These are phyloP conservation scores for Bombyx huttoni DNA, from an alignment of 2,888 invertebrate species.

Conservation along the genomic window DNA sequence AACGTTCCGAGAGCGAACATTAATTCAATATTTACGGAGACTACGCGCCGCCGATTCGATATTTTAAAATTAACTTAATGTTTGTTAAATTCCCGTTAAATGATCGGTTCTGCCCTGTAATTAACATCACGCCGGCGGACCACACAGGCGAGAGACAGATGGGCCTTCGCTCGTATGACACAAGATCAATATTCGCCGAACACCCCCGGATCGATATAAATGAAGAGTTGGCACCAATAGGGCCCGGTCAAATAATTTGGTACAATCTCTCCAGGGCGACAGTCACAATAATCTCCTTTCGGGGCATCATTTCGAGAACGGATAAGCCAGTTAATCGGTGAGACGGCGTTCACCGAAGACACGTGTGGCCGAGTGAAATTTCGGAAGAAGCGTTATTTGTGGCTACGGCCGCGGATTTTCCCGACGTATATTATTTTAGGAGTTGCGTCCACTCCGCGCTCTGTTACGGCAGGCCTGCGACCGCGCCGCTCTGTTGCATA, in stretches of 20 bases:
- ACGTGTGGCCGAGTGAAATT: slow-evolving; percentile 13
- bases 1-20: slow-evolving; percentile 26
- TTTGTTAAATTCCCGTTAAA: slow-evolving; percentile 64
- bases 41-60: slow-evolving; percentile 51
- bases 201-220: slow-evolving; percentile 41
- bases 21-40: slow-evolving; percentile 57
- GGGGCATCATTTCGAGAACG: slow-evolving; percentile 45
- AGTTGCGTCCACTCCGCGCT: slow-evolving; percentile 50
- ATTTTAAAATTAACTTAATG: slow-evolving; percentile 58
- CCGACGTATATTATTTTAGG: slow-evolving; percentile 52
- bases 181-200: slow-evolving; percentile 49
- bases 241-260: slow-evolving; percentile 30
- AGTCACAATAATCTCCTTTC: slow-evolving; percentile 43
- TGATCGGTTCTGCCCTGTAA: slow-evolving; percentile 60
- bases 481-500: slow-evolving; percentile 63
- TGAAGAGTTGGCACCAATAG: slow-evolving; percentile 40
- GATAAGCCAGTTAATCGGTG: slow-evolving; percentile 28
- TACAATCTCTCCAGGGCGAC: slow-evolving; percentile 36
- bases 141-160: slow-evolving; percentile 54
- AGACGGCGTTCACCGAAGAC: slow-evolving; percentile 1
- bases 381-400: slow-evolving; percentile 29
- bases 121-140: slow-evolving; percentile 56
- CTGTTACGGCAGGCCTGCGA: slow-evolving; percentile 55
- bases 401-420: slow-evolving; percentile 22
- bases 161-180: slow-evolving; percentile 44